These are phyloP conservation scores for Octodon degus DNA, from an alignment of 2,113 vertebrate species.

Conservation along the genomic window DNA sequence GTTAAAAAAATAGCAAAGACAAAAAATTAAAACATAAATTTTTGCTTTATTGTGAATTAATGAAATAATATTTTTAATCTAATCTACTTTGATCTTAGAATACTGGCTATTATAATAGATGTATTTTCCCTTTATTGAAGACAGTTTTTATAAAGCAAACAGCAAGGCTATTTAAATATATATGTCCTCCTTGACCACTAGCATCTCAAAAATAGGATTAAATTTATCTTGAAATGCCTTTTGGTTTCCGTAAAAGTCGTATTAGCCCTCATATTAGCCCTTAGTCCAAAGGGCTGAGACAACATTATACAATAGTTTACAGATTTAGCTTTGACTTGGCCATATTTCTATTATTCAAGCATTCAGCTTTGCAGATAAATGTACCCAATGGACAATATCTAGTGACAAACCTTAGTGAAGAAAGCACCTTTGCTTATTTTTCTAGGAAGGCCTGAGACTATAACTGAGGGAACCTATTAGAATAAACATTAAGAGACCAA, in stretches of 20 bases:
- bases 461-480: neutral
- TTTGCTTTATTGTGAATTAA: neutral
- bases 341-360: neutral
- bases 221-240: neutral
- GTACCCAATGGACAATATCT: neutral
- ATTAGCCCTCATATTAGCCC: neutral
- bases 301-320: neutral
- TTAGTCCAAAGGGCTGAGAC: neutral
- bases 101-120: neutral
- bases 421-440: neutral
- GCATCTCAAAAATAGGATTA: neutral
- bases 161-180: neutral
- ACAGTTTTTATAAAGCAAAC: neutral
- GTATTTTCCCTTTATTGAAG: neutral
- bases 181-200: neutral
- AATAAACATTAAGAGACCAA: neutral
- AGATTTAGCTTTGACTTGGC: neutral
- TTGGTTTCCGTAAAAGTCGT: neutral
- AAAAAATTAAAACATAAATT: neutral
- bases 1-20: neutral
- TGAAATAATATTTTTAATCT: neutral
- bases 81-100: neutral
- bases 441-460: neutral
- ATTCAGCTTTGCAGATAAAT: neutral
- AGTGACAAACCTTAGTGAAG: neutral